Evolutionary conservation across 2,888 invertebrate species (phyloP).

Genomic region (Hirtodrosophila alboralis): DNA sequence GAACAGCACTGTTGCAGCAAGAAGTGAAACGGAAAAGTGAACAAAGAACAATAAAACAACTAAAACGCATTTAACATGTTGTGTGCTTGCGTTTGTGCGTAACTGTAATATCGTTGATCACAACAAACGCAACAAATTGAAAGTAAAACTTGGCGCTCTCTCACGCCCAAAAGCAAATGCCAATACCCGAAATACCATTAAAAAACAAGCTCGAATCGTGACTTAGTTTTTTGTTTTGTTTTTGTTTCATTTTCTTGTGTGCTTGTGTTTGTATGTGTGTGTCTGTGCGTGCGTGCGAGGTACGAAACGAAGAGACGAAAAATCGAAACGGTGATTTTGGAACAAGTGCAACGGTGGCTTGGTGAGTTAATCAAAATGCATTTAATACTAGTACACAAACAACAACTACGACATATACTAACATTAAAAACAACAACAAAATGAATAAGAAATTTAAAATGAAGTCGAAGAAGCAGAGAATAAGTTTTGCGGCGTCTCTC

Average conservation of each 20-base stretch:
- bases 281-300: constrained; percentile 16
- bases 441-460: background rate
- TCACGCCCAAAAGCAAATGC: constrained; percentile 34
- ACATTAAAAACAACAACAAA: no score
- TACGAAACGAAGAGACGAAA: constrained; percentile 9
- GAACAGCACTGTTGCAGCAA: constrained; percentile 3
- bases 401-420: no score
- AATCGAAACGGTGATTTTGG: constrained; percentile 16
- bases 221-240: constrained; percentile 24
- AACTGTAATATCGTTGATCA: constrained; percentile 6
- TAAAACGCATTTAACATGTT: constrained; percentile 2
- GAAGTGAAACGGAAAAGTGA: constrained; percentile 18
- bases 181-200: constrained; percentile 40
- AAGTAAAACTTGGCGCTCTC: constrained; percentile 45
- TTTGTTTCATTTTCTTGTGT: constrained; percentile 12
- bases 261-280: constrained; percentile 13
- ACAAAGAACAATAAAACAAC: constrained; percentile 20
- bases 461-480: background rate
- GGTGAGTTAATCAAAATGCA: constrained; percentile 29
- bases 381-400: constrained; percentile 16
- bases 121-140: constrained; percentile 32
- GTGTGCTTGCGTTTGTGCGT: constrained; percentile 4
- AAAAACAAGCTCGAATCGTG: constrained; percentile 18
- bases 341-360: constrained; percentile 31
- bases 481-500: constrained; percentile 13